Evolutionary conservation across 1,140 invertebrate species (phyloP).

Genomic region (Galendromus occidentalis): DNA sequence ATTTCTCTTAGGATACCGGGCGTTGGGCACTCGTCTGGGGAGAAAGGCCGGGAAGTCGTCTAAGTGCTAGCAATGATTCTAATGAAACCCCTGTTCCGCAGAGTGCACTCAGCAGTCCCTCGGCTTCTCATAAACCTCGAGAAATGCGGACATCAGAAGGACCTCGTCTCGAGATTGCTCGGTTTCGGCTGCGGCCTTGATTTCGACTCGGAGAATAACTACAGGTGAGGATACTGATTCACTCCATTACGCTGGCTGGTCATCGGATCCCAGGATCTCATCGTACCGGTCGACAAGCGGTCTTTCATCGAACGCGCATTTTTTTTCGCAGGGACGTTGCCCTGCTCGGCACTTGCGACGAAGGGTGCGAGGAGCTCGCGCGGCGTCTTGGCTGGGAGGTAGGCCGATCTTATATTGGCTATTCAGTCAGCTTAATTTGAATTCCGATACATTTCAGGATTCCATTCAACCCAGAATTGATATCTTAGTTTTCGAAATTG

Average conservation of each 20-base stretch:
- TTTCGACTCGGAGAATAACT: conserved; percentile 34
- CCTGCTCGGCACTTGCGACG: conserved; percentile 65
- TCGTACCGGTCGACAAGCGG: background rate
- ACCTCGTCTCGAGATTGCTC: conserved; percentile 14
- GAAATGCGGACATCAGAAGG: conserved; percentile 36
- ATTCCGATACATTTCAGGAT: background rate
- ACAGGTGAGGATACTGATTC: conserved; percentile 17
- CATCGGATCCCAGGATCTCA: background rate
- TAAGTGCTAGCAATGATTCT: background rate
- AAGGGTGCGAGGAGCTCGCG: conserved; percentile 52
- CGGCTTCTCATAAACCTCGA: conserved; percentile 62
- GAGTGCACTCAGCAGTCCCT: conserved; percentile 8
- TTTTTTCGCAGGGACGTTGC: conserved; percentile 49
- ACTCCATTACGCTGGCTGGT: background rate
- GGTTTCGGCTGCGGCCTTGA: conserved; percentile 22
- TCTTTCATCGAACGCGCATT: conserved; percentile 5
- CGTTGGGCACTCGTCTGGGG: background rate
- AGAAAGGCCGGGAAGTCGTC: background rate
- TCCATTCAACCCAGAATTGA: background rate
- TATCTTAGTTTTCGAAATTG: background rate
- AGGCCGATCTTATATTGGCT: conserved; percentile 15
- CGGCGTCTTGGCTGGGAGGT: conserved; percentile 58
- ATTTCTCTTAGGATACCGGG: too few relatives aligned
- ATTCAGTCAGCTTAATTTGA: background rate
- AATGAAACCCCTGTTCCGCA: background rate